phyloP scores from a whole-genome alignment of 2,797 vertebrate species.

The Epinephelus coioides region DNA sequence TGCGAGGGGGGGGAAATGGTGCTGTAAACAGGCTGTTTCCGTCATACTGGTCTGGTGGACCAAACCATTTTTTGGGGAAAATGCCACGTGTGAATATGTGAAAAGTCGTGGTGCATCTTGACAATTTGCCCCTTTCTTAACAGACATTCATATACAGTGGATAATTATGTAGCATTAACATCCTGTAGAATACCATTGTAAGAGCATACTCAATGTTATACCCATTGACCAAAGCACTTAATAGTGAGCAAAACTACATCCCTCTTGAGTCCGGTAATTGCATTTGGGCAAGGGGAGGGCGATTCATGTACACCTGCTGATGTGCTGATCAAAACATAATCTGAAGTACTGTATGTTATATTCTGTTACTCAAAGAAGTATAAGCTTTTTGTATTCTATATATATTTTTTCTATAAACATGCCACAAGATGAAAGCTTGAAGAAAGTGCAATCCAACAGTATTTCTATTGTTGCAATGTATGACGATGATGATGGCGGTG shows the following conservation, averaged over 20 bases:
- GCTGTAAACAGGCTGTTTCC: constrained; percentile 67
- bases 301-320: constrained; percentile 85
- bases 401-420: constrained; percentile 87
- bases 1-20: constrained; percentile 49
- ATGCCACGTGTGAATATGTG: constrained; percentile 80
- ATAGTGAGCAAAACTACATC: constrained; percentile 81
- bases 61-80: constrained; percentile 67
- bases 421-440: constrained; percentile 86
- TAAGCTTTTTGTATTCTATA: constrained; percentile 89
- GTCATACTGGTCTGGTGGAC: constrained; percentile 70
- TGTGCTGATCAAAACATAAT: constrained; percentile 87
- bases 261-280: constrained; percentile 75
- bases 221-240: constrained; percentile 86
- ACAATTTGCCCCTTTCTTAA: constrained; percentile 72
- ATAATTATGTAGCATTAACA: constrained; percentile 85
- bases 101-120: constrained; percentile 75
- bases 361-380: constrained; percentile 88
- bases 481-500: constrained; percentile 74
- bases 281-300: constrained; percentile 74
- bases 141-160: constrained; percentile 77
- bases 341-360: constrained; percentile 88
- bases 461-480: constrained; percentile 85
- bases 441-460: constrained; percentile 88
- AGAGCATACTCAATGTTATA: constrained; percentile 80
- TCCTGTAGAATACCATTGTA: constrained; percentile 83